Percentiles rank a stretch among this genome's conserved stretches.
Conservation (phyloP, 92 coral and sea anemone genomes). For the Bergia sp. region DNA sequence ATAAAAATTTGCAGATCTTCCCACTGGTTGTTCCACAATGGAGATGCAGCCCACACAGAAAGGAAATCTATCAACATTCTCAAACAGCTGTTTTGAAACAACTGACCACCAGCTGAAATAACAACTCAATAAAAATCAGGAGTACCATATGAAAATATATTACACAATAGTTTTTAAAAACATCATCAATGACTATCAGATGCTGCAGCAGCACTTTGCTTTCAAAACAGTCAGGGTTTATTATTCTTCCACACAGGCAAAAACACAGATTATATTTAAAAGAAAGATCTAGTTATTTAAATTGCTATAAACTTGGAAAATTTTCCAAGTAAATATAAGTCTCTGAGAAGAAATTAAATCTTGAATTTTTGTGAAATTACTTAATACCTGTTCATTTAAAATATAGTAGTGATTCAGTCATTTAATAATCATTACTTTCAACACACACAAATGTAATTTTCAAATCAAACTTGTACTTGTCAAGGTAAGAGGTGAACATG, state of each 20-base stretch:
- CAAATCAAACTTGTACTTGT: too few species aligned
- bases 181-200: background rate
- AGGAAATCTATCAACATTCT: background rate
- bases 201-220: background rate
- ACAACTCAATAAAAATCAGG: background rate
- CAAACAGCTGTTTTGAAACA: conserved; percentile 9
- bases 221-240: background rate
- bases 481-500: too few species aligned
- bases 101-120: conserved; percentile 34
- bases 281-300: background rate
- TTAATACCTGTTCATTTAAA: too few species aligned
- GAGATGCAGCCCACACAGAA: conserved; percentile 11
- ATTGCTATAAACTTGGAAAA: background rate
- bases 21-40: background rate
- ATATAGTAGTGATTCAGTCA: too few species aligned
- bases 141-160: background rate
- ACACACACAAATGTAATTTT: too few species aligned
- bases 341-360: background rate
- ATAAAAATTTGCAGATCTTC: background rate
- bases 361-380: background rate
- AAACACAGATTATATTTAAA: too few species aligned
- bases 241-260: background rate
- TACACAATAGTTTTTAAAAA: too few species aligned
- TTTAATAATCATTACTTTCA: too few species aligned
- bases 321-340: background rate